Evolutionary conservation across 2,113 vertebrate genomes (phyloP).

Genomic region (Cyprinodon tularosa): DNA sequence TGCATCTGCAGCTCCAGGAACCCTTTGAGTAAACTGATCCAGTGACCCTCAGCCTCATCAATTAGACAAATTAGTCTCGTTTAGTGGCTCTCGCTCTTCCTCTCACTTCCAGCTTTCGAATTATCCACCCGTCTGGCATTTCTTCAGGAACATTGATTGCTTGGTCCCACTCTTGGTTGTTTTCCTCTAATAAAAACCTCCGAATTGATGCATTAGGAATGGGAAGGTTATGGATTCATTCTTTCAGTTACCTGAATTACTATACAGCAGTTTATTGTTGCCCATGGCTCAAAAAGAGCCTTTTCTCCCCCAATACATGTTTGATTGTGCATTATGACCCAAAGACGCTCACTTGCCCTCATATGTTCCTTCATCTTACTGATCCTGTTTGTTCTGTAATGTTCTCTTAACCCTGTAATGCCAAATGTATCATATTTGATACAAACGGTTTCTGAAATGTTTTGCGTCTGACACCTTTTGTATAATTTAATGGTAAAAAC

Average conservation of each 20-base stretch:
- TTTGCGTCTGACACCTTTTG: too few species aligned
- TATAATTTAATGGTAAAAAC: too few species aligned
- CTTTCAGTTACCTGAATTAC: constrained; percentile 6
- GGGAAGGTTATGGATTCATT: not conserved
- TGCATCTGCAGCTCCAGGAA: constrained; percentile 16
- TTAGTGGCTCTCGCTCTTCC: constrained; percentile 19
- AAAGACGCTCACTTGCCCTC: not conserved
- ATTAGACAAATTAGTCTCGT: constrained; percentile 48
- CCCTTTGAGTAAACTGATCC: constrained; percentile 25
- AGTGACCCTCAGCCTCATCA: constrained; percentile 40
- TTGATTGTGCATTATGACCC: not conserved
- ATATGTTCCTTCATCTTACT: not conserved
- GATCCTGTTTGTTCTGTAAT: not conserved
- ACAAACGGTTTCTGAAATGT: too few species aligned
- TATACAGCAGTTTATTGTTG: not conserved
- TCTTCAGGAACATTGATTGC: constrained; percentile 33
- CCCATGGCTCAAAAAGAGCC: not conserved
- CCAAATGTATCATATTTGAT: too few species aligned
- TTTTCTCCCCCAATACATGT: not conserved
- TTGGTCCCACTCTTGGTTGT: constrained; percentile 1
- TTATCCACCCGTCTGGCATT: constrained; percentile 4
- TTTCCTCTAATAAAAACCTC: constrained; percentile 2
- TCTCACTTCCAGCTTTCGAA: constrained; percentile 7
- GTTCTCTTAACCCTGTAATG: not conserved
- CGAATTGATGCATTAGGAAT: not conserved